Evolutionary conservation across 1,140 invertebrate genomes (phyloP), one percentile per base, ranked within the genome.

Genomic region (Atta cephalotes): DNA sequence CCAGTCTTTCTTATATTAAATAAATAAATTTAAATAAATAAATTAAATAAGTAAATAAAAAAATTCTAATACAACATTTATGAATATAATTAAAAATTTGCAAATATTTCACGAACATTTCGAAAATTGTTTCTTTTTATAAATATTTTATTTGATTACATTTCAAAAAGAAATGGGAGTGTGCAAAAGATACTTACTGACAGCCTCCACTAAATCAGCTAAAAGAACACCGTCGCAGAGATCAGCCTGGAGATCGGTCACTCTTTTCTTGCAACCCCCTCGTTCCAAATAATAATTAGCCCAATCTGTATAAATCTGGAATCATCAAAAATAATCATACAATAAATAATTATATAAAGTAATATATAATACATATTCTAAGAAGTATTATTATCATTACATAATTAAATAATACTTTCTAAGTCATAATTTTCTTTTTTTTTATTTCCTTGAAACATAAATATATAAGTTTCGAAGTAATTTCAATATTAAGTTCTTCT

Each of bases 271-370:
- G 85, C 97, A 98, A 78, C 97, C 96, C 53, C 97, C 97, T 93
- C 98, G 98, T 94, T 99, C 98, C 96, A 99, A 95, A 94, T 99
- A 99, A 93, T 99, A 98, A 95, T 99, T 99, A 35, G 98, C 98
- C 98, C 98, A 99, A 95, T 99, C 98, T 35, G 98, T 99, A 95
- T 99, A 99, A 92, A 99, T 98, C 98, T 99, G 96, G 25, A 96
- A 76, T 18, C 0, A 77, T 31, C 18, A 39, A 86, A 79, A 21
- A 6, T 25, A 49, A 65, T 65, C n/a, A 16, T n/a, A 45, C 7
- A 45, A 21, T 28, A 62, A 16, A 45, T 16, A 5, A 63, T 39
- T 28, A 45, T 16, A 78, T 18, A 35, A 63, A 63, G n/a, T 39
- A 53, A n/a, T 25, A 31, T 53, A 10, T 28, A 53, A 21, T 18